Evolutionary conservation across 2,797 vertebrate genomes (phyloP).

Genomic region (Dendrocincla tyrannina): DNA sequence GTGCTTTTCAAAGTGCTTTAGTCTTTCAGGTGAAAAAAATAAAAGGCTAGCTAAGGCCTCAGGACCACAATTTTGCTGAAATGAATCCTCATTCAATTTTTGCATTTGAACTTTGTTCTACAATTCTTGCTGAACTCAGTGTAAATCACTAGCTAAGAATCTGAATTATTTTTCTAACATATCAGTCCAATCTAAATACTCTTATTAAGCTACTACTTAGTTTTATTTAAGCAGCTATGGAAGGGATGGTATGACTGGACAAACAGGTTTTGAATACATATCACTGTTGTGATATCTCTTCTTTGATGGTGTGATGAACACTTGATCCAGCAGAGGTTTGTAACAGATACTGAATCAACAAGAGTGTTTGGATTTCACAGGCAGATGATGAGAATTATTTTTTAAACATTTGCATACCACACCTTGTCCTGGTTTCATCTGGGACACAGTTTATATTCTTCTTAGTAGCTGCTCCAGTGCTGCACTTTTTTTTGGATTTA

Average conservation of each 20-base stretch:
- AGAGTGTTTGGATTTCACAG: background rate
- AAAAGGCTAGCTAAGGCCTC: background rate
- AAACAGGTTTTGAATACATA: background rate
- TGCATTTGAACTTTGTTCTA: background rate
- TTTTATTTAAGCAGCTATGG: background rate
- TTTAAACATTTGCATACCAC: background rate
- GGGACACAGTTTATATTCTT: background rate
- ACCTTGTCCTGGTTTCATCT: background rate
- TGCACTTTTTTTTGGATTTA: background rate
- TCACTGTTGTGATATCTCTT: background rate
- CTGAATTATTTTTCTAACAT: background rate
- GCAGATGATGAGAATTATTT: background rate
- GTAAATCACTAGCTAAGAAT: background rate
- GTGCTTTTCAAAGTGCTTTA: background rate
- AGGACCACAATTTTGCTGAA: background rate
- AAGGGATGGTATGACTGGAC: background rate
- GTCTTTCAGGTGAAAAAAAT: background rate
- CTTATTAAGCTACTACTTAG: background rate
- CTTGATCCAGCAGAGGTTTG: background rate
- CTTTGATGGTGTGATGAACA: background rate
- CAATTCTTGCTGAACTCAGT: background rate
- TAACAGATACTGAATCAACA: background rate
- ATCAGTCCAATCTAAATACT: background rate
- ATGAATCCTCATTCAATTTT: background rate
- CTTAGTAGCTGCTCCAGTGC: background rate